Conservation (phyloP, 1,140 invertebrate species). For the Drosophila nigromelanica region DNA sequence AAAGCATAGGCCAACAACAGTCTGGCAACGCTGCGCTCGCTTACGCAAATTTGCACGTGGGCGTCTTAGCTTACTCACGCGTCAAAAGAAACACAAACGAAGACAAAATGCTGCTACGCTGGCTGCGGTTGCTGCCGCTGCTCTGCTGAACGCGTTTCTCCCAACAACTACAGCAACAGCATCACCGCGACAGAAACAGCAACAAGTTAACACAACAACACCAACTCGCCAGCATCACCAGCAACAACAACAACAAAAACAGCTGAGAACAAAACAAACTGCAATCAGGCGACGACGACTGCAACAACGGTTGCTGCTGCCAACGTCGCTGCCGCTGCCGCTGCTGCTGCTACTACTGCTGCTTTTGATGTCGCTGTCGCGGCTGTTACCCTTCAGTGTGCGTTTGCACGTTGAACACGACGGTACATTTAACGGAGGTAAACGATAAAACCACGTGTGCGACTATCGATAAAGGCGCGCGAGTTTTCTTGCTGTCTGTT, state of each 20-base stretch:
- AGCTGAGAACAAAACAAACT: slow-evolving; percentile 81
- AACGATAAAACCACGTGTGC: slow-evolving; percentile 17
- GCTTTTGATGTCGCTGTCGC: slow-evolving; percentile 53
- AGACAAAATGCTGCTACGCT: slow-evolving; percentile 68
- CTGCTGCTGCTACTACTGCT: slow-evolving; percentile 33
- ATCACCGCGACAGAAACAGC: slow-evolving; percentile 34
- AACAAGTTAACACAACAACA: slow-evolving; percentile 64
- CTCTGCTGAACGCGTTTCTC: slow-evolving; percentile 63
- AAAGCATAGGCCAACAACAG: slow-evolving; percentile 23
- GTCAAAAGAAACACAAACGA: slow-evolving; percentile 80
- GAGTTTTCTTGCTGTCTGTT: slow-evolving; percentile 1
- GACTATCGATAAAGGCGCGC: slow-evolving; percentile 31
- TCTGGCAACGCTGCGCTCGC: slow-evolving; percentile 57
- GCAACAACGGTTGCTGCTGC: slow-evolving; percentile 42
- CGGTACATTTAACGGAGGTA: slow-evolving; percentile 54
- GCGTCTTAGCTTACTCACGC: slow-evolving; percentile 78
- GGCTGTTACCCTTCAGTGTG: slow-evolving; percentile 65
- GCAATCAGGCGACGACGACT: slow-evolving; percentile 63
- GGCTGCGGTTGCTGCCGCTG: slow-evolving; percentile 32
- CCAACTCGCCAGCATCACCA: slow-evolving; percentile 43
- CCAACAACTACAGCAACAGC: slow-evolving; percentile 43
- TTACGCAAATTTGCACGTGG: slow-evolving; percentile 81
- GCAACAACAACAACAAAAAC: slow-evolving; percentile 23
- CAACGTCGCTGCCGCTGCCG: slow-evolving; percentile 16
- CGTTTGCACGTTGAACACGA: slow-evolving; percentile 75